Evolutionary conservation across 2,888 invertebrate species (phyloP).

Genomic region (Drosophila nr. medialis): DNA sequence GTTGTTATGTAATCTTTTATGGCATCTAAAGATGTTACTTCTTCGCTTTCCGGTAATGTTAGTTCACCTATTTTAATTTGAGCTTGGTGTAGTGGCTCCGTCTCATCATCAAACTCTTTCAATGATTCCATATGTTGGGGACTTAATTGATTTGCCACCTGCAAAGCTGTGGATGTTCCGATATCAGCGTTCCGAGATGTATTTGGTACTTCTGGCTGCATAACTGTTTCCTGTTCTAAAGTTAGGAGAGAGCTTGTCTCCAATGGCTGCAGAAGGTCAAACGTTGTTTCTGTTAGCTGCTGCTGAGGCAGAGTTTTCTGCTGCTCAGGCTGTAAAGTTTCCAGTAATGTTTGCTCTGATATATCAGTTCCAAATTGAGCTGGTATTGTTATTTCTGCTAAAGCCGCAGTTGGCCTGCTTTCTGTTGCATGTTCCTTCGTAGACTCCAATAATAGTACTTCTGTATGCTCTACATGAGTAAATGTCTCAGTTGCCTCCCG

Average conservation of each 20-base stretch:
- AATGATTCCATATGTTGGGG: constrained; percentile 87
- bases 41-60: constrained; percentile 72
- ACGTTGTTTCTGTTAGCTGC: constrained; percentile 45
- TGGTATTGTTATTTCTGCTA: constrained; percentile 62
- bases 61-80: constrained; percentile 84
- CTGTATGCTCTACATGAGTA: constrained; percentile 60
- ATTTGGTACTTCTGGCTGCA: constrained; percentile 35
- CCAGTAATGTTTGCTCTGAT: constrained; percentile 65
- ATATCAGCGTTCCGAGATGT: constrained; percentile 50
- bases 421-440: constrained; percentile 38
- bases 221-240: constrained; percentile 71
- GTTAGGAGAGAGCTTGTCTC: constrained; percentile 59
- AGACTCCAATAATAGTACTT: constrained; percentile 66
- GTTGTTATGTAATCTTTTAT: constrained; percentile 74
- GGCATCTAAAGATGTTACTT: constrained; percentile 77
- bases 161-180: constrained; percentile 84
- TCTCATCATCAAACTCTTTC: constrained; percentile 29
- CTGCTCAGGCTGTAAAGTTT: constrained; percentile 50
- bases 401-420: constrained; percentile 41
- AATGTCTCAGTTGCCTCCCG: constrained; percentile 50
- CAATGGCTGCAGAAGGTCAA: constrained; percentile 67
- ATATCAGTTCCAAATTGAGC: constrained; percentile 53
- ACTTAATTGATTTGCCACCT: constrained; percentile 86
- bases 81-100: constrained; percentile 74
- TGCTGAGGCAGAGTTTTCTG: constrained; percentile 45